Evolutionary conservation across 2,888 invertebrate genomes (phyloP).

Genomic region (Tetheella fluctuosa): DNA sequence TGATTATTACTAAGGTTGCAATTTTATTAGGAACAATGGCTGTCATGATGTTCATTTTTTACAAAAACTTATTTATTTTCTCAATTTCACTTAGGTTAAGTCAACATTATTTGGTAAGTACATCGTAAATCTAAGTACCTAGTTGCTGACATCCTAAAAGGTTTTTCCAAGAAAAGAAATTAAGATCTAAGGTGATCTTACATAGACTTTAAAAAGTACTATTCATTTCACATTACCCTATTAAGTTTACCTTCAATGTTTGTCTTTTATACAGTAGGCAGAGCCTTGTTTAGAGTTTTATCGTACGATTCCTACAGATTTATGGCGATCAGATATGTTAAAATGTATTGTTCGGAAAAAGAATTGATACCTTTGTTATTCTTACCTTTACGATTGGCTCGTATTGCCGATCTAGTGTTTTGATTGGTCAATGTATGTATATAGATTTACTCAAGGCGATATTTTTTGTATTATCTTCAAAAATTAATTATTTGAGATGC

Average conservation of each 20-base stretch:
- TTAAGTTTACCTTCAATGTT: neutral
- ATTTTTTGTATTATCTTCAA: neutral
- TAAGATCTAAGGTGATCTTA: too few species aligned
- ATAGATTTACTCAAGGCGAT: neutral
- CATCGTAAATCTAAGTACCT: neutral
- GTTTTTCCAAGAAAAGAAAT: neutral
- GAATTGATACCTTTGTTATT: constrained; percentile 12
- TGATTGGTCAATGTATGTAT: constrained; percentile 1
- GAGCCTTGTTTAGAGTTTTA: constrained; percentile 15
- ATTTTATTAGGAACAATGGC: neutral
- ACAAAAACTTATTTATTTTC: neutral
- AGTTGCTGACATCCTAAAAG: neutral
- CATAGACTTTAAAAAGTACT: too few species aligned
- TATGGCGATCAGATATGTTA: constrained; percentile 17
- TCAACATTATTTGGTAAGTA: too few species aligned
- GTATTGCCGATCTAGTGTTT: constrained; percentile 4
- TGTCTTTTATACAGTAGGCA: constrained; percentile 2
- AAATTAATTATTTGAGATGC: too few species aligned
- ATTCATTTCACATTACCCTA: neutral
- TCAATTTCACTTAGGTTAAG: too few species aligned
- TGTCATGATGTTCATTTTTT: neutral
- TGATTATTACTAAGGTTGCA: constrained; percentile 10
- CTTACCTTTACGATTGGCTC: constrained; percentile 9
- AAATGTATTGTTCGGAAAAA: constrained; percentile 16
- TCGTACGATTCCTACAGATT: constrained; percentile 18